These are phyloP conservation scores for Unio delphinus DNA, from an alignment of 2,888 invertebrate species.

Conservation along the genomic window DNA sequence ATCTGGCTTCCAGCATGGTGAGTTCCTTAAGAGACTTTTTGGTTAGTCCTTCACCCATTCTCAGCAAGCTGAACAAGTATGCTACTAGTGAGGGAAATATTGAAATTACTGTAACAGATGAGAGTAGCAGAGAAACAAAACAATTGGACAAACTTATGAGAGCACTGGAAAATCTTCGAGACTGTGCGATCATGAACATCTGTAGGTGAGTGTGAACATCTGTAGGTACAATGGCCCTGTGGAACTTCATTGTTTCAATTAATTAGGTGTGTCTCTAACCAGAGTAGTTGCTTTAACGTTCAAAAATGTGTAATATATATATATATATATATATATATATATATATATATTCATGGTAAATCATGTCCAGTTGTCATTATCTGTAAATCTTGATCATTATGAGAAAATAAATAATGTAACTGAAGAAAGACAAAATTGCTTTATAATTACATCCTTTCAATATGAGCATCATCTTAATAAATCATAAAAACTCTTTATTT, in stretches of 20 bases:
- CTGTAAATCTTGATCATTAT: no score
- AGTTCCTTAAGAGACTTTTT: slow-evolving; percentile 90
- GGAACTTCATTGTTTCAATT: not conserved
- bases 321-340: no score
- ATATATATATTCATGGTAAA: no score
- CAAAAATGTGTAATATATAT: no score
- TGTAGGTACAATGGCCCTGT: slow-evolving; percentile 77
- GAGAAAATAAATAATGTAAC: no score
- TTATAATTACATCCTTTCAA: no score
- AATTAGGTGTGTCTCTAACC: not conserved
- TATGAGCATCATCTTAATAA: no score
- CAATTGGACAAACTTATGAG: slow-evolving; percentile 54
- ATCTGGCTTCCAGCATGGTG: slow-evolving; percentile 93
- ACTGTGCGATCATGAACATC: slow-evolving; percentile 95
- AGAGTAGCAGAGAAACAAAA: slow-evolving; percentile 34
- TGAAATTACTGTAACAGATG: slow-evolving; percentile 69
- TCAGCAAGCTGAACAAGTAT: slow-evolving; percentile 84
- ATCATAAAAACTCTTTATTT: no score
- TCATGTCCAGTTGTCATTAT: no score
- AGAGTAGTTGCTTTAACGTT: no score
- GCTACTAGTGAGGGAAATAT: slow-evolving; percentile 49
- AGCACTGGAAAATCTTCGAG: slow-evolving; percentile 88
- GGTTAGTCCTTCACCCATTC: slow-evolving; percentile 94
- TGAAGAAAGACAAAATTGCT: no score
- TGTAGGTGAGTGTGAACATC: slow-evolving; percentile 82